A percentile compares a stretch with the other conserved stretches of the same genome.
Evolutionary conservation across 2,113 vertebrate species (phyloP).

Genomic region (Gracilinanus agilis): DNA sequence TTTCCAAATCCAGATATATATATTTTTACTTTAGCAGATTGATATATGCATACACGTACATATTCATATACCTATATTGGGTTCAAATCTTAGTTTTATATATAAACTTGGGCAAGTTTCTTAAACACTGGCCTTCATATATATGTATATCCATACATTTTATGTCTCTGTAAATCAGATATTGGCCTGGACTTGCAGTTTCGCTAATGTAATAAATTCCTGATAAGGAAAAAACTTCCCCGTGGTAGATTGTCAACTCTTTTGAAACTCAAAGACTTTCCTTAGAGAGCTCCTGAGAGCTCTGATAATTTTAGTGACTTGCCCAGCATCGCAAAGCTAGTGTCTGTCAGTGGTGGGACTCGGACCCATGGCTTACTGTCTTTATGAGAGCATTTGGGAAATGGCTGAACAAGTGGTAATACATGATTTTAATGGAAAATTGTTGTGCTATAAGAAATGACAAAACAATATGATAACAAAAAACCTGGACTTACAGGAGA

Average conservation of each 20-base stretch:
- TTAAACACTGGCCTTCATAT: constrained; percentile 44
- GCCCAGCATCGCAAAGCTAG: fast-evolving
- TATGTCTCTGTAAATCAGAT: neutral
- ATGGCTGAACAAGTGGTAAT: too few relatives aligned
- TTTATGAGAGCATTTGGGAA: neutral
- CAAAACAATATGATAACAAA: too few relatives aligned
- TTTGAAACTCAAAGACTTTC: neutral
- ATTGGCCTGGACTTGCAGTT: neutral
- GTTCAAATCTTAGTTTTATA: neutral
- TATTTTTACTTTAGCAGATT: neutral
- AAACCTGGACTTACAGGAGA: too few relatives aligned
- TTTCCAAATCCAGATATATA: neutral
- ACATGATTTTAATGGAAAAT: too few relatives aligned
- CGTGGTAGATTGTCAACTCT: neutral
- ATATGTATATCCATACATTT: too few relatives aligned
- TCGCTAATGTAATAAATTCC: neutral
- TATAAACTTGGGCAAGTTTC: constrained; percentile 30
- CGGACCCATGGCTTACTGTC: neutral
- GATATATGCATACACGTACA: neutral
- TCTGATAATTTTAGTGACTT: neutral
- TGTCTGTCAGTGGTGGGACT: neutral
- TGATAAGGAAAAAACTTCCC: neutral
- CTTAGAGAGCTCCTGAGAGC: neutral
- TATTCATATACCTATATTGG: neutral
- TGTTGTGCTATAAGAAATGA: too few relatives aligned